phyloP scores from a whole-genome alignment of 1,140 invertebrate species.

The Drosophila lowei region DNA sequence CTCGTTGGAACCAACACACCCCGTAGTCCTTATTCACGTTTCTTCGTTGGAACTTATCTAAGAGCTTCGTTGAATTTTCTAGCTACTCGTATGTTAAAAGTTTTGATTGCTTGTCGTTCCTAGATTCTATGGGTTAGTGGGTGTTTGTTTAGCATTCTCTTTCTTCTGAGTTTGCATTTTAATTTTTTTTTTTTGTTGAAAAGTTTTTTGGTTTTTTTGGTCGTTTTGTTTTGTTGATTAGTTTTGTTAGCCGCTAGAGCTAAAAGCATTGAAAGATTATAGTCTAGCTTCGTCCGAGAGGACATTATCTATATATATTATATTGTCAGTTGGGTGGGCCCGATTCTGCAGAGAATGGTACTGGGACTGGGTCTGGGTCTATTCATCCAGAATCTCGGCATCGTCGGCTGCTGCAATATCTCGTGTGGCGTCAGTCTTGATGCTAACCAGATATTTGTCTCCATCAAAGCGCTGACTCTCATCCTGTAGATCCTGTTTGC shows the following conservation, averaged over 20 bases:
- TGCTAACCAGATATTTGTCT: conserved; percentile 77
- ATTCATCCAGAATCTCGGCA: conserved; percentile 67
- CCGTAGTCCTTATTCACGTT: too few relatives aligned
- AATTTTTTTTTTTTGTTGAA: conserved; percentile 37
- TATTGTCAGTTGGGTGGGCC: conserved; percentile 30
- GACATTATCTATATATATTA: conserved; percentile 9
- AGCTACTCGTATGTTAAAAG: conserved; percentile 27
- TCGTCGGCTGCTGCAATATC: conserved; percentile 75
- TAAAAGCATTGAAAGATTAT: conserved; percentile 48
- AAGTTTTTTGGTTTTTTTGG: conserved; percentile 44
- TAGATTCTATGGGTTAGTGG: conserved; percentile 56
- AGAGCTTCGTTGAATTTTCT: conserved; percentile 65
- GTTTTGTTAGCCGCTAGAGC: conserved; percentile 37
- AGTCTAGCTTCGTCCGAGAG: conserved; percentile 18
- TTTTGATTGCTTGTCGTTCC: conserved; percentile 37
- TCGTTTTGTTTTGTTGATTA: conserved; percentile 48
- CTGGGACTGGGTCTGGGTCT: not conserved
- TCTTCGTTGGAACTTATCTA: conserved; percentile 60
- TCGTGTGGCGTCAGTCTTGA: conserved; percentile 73
- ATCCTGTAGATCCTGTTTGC: conserved; percentile 75
- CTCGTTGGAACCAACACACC: not conserved
- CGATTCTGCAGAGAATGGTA: not conserved
- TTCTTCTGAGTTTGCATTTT: conserved; percentile 14
- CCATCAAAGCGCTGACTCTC: conserved; percentile 80
- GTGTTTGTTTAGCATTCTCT: conserved; percentile 38